Conservation (phyloP, 2,113 vertebrate species). For the Oxygymnocypris stewartii region DNA sequence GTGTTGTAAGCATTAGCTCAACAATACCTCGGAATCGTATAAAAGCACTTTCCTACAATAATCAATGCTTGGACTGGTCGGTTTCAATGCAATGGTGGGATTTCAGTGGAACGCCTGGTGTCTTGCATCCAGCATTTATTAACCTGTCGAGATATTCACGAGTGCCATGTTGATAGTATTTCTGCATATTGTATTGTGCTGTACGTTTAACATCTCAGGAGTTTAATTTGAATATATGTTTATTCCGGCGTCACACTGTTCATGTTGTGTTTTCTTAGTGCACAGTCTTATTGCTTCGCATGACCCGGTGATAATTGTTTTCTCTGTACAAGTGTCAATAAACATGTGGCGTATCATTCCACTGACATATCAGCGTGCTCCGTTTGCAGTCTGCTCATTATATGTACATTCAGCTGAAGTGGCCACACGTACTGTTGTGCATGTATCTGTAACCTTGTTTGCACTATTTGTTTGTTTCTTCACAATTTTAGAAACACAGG, state of each 20-base stretch:
- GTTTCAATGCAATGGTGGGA: conserved; percentile 58
- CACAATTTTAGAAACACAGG: not conserved
- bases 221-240: conserved; percentile 72
- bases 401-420: conserved; percentile 33
- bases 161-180: conserved; percentile 64
- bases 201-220: conserved; percentile 71
- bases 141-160: conserved; percentile 63
- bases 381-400: conserved; percentile 28
- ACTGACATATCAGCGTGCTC: conserved; percentile 58
- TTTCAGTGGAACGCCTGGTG: conserved; percentile 59
- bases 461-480: not conserved
- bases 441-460: not conserved
- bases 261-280: conserved; percentile 75
- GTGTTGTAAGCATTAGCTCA: conserved; percentile 72
- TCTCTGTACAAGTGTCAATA: conserved; percentile 76
- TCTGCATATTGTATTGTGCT: conserved; percentile 66
- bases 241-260: conserved; percentile 72
- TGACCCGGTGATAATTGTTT: conserved; percentile 73
- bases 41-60: conserved; percentile 51
- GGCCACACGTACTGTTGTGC: not conserved
- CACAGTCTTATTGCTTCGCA: conserved; percentile 76
- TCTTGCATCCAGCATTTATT: conserved; percentile 48
- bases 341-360: conserved; percentile 75
- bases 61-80: conserved; percentile 52
- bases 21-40: conserved; percentile 65